phyloP scores from a whole-genome alignment of 2,113 vertebrate genomes.

The Saguinus midas region DNA sequence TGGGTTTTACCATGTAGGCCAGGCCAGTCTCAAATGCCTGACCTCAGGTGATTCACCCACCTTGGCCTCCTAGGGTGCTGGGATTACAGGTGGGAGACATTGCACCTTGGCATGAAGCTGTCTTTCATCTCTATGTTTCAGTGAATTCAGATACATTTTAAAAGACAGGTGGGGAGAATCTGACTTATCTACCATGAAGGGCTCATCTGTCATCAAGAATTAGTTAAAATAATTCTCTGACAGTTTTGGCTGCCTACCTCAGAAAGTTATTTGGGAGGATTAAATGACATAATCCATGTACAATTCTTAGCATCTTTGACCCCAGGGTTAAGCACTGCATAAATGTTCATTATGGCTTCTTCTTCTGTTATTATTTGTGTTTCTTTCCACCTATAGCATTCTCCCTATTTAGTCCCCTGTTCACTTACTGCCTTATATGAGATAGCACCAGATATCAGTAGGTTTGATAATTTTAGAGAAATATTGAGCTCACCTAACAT shows the following conservation, averaged over 20 bases:
- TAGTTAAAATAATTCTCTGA: background rate
- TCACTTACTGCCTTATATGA: background rate
- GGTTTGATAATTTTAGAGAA: constrained; percentile 36
- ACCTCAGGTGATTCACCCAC: no score
- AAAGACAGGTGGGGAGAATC: background rate
- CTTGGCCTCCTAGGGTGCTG: no score
- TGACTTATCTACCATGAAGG: background rate
- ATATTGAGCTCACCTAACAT: constrained; percentile 12
- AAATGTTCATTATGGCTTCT: background rate
- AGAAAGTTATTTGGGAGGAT: background rate
- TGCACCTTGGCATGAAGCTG: background rate
- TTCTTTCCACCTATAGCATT: background rate
- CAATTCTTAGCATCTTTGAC: constrained; percentile 10
- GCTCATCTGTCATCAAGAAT: background rate
- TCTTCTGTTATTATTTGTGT: background rate
- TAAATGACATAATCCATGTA: constrained; percentile 14
- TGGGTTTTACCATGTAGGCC: no score
- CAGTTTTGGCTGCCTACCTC: background rate
- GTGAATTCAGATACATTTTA: background rate
- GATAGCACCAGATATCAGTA: background rate
- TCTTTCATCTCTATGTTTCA: background rate
- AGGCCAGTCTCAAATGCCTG: no score
- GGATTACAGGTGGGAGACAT: no score
- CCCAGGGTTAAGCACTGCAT: background rate
- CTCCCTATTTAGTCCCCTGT: background rate